Evolutionary conservation across 37 sponge, comb jelly and placozoan species (phyloP).

Genomic region (Cladorhizidae sp.): DNA sequence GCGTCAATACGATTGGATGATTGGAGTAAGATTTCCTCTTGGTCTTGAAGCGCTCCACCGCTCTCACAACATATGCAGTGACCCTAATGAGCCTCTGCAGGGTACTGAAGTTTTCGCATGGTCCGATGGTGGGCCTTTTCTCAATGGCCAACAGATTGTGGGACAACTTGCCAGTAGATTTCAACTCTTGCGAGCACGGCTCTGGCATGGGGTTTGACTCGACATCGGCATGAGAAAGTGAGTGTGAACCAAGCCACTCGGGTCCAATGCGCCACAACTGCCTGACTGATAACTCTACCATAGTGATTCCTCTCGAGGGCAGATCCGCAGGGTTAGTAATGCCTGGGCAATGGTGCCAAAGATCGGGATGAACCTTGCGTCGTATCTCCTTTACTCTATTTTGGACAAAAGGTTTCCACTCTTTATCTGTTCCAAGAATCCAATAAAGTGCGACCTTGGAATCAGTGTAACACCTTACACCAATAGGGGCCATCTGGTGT

Average conservation of each 20-base stretch:
- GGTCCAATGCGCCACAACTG: conserved; percentile 53
- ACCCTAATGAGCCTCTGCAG: conserved; percentile 43
- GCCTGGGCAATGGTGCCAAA: conserved; percentile 54
- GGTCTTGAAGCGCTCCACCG: conserved; percentile 29
- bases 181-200: conserved; percentile 26
- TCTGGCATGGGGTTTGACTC: conserved; percentile 25
- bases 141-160: neutral
- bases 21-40: neutral
- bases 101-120: conserved; percentile 25
- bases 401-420: conserved; percentile 54
- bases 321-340: conserved; percentile 35
- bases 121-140: neutral
- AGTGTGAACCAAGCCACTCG: conserved; percentile 25
- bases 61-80: conserved; percentile 48
- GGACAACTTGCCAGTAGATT: conserved; percentile 12
- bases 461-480: conserved; percentile 46
- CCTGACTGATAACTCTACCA: conserved; percentile 33
- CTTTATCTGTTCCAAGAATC: conserved; percentile 33
- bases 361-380: conserved; percentile 27
- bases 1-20: conserved; percentile 12
- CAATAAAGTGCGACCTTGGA: conserved; percentile 60
- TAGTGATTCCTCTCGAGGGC: conserved; percentile 33
- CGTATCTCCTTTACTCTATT: conserved; percentile 37
- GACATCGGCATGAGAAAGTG: neutral
- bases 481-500: neutral